Evolutionary conservation across 2,113 vertebrate genomes (phyloP).

Genomic region (Lontra canadensis): DNA sequence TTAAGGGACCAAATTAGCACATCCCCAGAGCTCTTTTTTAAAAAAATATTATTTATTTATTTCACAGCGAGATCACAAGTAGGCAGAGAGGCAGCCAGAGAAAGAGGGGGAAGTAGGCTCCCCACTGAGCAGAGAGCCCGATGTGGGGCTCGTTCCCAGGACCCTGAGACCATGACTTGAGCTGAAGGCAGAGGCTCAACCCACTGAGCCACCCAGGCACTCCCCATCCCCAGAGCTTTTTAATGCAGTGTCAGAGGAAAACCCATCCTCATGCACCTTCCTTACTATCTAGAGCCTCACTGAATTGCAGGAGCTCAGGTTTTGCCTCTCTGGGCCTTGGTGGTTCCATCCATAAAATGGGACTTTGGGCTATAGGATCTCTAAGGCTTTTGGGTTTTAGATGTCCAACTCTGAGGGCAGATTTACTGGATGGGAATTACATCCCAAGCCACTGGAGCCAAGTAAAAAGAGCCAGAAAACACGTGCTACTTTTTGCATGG

Average conservation of each 20-base stretch:
- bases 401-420: not conserved
- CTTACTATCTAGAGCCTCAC: not conserved
- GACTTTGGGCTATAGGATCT: not conserved
- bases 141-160: no score
- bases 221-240: not conserved
- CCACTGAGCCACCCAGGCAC: no score
- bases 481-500: not conserved
- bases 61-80: no score
- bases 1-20: not conserved
- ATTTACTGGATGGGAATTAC: not conserved
- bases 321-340: not conserved
- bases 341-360: constrained; percentile 17
- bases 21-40: no score
- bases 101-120: no score
- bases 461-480: not conserved
- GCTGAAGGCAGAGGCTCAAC: no score
- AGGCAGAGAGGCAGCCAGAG: no score
- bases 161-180: no score
- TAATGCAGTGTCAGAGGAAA: not conserved
- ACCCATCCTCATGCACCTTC: rapidly evolving
- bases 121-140: no score
- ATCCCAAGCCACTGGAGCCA: not conserved
- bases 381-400: not conserved
- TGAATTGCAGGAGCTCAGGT: not conserved
- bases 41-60: no score